Percentiles rank a stretch among this genome's conserved stretches.
phyloP scores from a whole-genome alignment of 1,140 invertebrate species.

The Kradibia gibbosae region DNA sequence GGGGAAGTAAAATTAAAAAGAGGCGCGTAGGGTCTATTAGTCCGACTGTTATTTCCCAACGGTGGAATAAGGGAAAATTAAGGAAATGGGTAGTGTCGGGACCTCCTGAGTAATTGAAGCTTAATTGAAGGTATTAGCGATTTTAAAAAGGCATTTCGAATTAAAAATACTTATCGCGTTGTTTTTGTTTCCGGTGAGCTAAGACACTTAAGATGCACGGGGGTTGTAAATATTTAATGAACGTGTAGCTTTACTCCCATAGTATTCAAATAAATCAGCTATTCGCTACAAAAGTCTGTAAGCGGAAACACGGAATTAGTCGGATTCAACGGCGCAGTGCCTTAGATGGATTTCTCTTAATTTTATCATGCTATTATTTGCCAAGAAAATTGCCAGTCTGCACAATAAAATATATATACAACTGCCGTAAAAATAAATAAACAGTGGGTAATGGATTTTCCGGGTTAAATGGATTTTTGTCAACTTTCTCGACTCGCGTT shows the following conservation, averaged over 20 bases:
- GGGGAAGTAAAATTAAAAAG: neutral
- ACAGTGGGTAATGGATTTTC: slow-evolving; percentile 7
- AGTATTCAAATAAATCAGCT: neutral
- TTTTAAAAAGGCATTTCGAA: neutral
- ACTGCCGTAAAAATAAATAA: slow-evolving; percentile 13
- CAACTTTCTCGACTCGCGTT: slow-evolving; percentile 5
- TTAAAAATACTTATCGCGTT: neutral
- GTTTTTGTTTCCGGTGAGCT: neutral
- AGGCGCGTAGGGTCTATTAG: neutral
- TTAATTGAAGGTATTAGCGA: neutral
- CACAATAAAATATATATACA: neutral
- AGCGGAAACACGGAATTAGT: neutral
- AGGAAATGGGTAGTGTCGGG: neutral
- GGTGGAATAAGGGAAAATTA: neutral
- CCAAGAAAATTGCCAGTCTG: neutral
- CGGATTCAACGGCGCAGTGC: neutral
- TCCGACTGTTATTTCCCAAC: neutral
- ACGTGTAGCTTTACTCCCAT: neutral
- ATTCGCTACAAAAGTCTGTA: neutral
- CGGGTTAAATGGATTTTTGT: slow-evolving; percentile 34
- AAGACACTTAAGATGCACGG: neutral
- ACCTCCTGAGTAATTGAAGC: neutral
- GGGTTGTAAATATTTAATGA: neutral
- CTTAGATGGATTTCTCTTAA: slow-evolving; percentile 20
- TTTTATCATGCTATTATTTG: slow-evolving; percentile 12